Evolutionary conservation across 92 coral and sea anemone species (phyloP), one percentile per base, ranked within the genome.

Genomic region (Bergia puertoricense): DNA sequence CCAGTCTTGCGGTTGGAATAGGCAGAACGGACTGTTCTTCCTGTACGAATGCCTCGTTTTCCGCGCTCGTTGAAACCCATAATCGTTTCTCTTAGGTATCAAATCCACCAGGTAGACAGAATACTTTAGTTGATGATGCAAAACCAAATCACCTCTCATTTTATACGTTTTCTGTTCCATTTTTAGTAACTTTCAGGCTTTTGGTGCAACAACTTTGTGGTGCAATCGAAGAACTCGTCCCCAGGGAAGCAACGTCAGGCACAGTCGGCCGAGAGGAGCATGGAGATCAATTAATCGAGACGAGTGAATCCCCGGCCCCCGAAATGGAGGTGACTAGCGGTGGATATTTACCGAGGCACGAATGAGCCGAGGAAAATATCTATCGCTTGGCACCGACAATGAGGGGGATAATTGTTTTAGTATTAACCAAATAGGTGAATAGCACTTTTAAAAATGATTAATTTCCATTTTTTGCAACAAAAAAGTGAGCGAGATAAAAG

Each of bases 51-150:
- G 23, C 98, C 98, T 69, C 74, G 92, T 85, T 94, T 95, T 71
- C 90, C 91, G 37, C 65, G 89, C 54, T 93, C 94, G 76, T 92
- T 90, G 94, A 96, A 94, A 72, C 93, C 93, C 96, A 92, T 94
- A 22, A 44, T 85, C 45, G 3, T 44, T 23, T 72, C 18, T 37
- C 75, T 71, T 56, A n/a, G 23, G 23, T 30, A 36, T 22, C 43
- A 45, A 84, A 71, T 45, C 30, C 6, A 36, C 56, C 8, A 67
- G n/a, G 57, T 11, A 30, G 16, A 43, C 40, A 69, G 23, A 37
- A 13, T 30, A 54, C 3, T 80, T 57, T 37, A 14, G 23, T 15
- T 56, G 38, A 42, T 37, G 48, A 14, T 22, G 85, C 45, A 22
- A 14, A 18, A 15, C 42, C 6, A 39, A 72, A 45, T 20, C 15